A percentile compares a stretch with the other conserved stretches of the same genome.
These are phyloP conservation scores for Thelaira solivaga DNA, from an alignment of 2,888 invertebrate genomes.

Conservation along the genomic window DNA sequence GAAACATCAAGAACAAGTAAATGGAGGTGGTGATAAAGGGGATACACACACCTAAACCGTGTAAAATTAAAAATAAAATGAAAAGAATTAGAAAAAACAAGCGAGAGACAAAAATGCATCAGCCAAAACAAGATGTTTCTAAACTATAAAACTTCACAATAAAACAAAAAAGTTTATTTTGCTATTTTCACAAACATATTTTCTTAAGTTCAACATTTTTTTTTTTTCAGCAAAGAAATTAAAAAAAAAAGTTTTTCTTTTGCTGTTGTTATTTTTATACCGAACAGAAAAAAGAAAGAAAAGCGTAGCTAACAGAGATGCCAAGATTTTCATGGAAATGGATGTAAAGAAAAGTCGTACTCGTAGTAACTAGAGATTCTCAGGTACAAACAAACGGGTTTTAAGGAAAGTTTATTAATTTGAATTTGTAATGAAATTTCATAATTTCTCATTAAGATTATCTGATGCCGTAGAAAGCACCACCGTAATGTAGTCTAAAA, in stretches of 20 bases:
- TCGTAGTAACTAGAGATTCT: no score
- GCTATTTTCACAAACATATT: conserved; percentile 38
- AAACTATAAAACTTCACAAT: conserved; percentile 14
- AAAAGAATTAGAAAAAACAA: conserved; percentile 4
- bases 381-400: no score
- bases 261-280: conserved; percentile 4
- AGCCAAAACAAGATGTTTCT: conserved; percentile 41
- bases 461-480: no score
- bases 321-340: background rate
- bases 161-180: conserved; percentile 32
- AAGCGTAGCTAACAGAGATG: background rate
- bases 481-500: no score
- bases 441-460: no score
- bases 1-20: background rate
- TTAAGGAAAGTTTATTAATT: no score
- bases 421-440: no score
- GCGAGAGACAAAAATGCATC: background rate
- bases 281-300: background rate
- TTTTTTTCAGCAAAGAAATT: conserved; percentile 7
- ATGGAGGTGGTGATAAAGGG: background rate
- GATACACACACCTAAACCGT: background rate
- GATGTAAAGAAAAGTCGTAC: no score
- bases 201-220: conserved; percentile 19
- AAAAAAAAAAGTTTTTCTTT: conserved; percentile 12
- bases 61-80: background rate